Conservation (phyloP, 2,888 invertebrate species). For the Ennomos quercinarius region DNA sequence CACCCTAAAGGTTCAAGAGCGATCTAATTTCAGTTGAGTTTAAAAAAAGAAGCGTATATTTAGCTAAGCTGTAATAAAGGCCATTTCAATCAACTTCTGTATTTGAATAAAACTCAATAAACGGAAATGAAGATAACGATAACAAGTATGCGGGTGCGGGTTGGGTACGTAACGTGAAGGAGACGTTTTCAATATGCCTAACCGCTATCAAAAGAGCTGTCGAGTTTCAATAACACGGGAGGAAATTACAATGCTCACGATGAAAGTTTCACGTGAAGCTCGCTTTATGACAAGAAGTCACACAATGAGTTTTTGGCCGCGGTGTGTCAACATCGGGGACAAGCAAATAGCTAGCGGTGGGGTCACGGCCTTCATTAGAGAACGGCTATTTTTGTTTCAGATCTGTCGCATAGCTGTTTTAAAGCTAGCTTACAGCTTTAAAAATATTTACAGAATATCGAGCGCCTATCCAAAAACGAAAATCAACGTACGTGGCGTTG, state of each 20-base stretch:
- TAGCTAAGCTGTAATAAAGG: slow-evolving; percentile 32
- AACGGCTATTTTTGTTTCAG: slow-evolving; percentile 56
- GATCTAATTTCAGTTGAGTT: slow-evolving; percentile 19
- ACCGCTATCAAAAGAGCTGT: slow-evolving; percentile 56
- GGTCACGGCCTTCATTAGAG: slow-evolving; percentile 77
- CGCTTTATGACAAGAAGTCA: slow-evolving; percentile 71
- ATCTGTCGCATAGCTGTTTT: slow-evolving; percentile 43
- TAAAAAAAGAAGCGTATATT: slow-evolving; percentile 18
- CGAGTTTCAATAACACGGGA: slow-evolving; percentile 63
- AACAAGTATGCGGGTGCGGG: slow-evolving; percentile 29
- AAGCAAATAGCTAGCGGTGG: slow-evolving; percentile 75
- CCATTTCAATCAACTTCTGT: slow-evolving; percentile 35
- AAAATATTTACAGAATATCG: not conserved
- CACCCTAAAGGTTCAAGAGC: slow-evolving; percentile 1
- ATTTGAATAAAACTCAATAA: slow-evolving; percentile 44
- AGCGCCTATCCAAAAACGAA: slow-evolving; percentile 2
- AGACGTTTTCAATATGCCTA: slow-evolving; percentile 53
- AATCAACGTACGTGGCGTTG: slow-evolving; percentile 8
- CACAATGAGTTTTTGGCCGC: slow-evolving; percentile 79
- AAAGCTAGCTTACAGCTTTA: slow-evolving; percentile 7
- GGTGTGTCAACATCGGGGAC: slow-evolving; percentile 68
- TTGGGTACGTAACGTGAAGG: slow-evolving; percentile 44
- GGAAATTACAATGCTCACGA: slow-evolving; percentile 66
- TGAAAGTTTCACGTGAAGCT: slow-evolving; percentile 64
- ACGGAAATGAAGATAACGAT: slow-evolving; percentile 37